phyloP scores from a whole-genome alignment of 2,797 vertebrate genomes.

The Sciaenops ocellatus region DNA sequence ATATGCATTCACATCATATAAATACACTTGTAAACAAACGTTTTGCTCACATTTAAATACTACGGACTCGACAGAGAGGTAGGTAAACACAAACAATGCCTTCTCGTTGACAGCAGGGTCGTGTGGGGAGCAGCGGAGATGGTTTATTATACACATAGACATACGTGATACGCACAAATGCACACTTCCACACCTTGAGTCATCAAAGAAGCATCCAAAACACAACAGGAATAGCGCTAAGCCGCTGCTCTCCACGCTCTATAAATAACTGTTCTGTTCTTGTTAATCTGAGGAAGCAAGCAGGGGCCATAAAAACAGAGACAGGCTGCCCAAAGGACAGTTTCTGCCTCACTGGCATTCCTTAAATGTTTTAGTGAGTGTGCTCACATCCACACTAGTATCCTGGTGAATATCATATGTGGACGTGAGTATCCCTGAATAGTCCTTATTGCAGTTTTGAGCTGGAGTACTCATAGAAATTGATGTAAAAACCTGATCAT shows the following conservation, averaged over 20 bases:
- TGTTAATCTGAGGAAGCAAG: slow-evolving; percentile 59
- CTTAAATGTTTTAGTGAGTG: background rate
- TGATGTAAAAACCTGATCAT: background rate
- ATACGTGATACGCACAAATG: background rate
- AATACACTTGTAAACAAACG: background rate
- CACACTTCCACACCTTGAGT: slow-evolving; percentile 48
- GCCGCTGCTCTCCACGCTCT: slow-evolving; percentile 60
- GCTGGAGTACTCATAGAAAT: no score
- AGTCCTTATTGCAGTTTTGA: background rate
- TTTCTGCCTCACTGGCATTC: background rate
- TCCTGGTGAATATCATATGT: background rate
- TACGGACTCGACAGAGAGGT: background rate
- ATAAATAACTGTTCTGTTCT: slow-evolving; percentile 67
- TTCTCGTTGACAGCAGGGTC: background rate
- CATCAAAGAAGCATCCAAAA: slow-evolving; percentile 59
- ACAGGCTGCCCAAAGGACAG: slow-evolving; percentile 33
- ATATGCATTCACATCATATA: background rate
- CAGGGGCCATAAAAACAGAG: slow-evolving; percentile 40
- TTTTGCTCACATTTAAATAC: background rate
- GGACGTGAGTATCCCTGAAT: background rate
- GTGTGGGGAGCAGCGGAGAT: background rate
- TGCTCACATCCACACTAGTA: background rate
- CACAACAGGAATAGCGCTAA: slow-evolving; percentile 62
- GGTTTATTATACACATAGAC: slow-evolving; percentile 12
- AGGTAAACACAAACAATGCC: background rate